These are phyloP conservation scores for Cephus pulcher DNA, from an alignment of 2,888 invertebrate genomes.

Conservation along the genomic window DNA sequence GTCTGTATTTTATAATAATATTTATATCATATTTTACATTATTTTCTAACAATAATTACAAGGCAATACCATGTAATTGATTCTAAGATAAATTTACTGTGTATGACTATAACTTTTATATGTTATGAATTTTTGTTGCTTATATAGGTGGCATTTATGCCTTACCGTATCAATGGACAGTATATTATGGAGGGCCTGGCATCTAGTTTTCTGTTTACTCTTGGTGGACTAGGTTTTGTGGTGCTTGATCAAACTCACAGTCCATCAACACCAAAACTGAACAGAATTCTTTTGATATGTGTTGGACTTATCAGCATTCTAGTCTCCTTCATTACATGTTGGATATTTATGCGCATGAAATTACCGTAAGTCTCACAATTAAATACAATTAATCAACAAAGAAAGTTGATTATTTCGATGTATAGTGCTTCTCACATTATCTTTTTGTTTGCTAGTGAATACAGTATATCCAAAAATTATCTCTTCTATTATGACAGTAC, in stretches of 20 bases:
- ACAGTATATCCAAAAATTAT: not conserved
- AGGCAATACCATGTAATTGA: no score
- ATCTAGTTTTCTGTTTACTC: slow-evolving; percentile 95
- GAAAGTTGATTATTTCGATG: slow-evolving; percentile 8
- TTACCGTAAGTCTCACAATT: slow-evolving; percentile 74
- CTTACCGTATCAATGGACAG: slow-evolving; percentile 97
- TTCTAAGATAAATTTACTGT: no score
- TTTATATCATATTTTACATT: slow-evolving; percentile 4
- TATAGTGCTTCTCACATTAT: no score
- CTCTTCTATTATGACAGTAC: not conserved
- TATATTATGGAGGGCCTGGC: slow-evolving; percentile 99
- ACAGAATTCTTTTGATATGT: slow-evolving; percentile 87
- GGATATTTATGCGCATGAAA: slow-evolving; percentile 99
- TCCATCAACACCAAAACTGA: slow-evolving; percentile 89
- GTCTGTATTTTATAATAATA: not conserved
- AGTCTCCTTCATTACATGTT: slow-evolving; percentile 94
- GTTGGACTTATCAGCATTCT: slow-evolving; percentile 93
- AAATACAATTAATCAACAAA: slow-evolving; percentile 8
- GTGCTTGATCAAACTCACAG: slow-evolving; percentile 95
- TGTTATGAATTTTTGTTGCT: slow-evolving; percentile 16
- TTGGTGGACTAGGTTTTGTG: slow-evolving; percentile 96
- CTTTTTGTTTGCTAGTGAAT: not conserved
- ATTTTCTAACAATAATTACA: slow-evolving; percentile 3
- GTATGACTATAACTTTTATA: not conserved
- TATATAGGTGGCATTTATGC: slow-evolving; percentile 93